Conservation (phyloP, 2,888 invertebrate species). For the Bembecia ichneumoniformis region DNA sequence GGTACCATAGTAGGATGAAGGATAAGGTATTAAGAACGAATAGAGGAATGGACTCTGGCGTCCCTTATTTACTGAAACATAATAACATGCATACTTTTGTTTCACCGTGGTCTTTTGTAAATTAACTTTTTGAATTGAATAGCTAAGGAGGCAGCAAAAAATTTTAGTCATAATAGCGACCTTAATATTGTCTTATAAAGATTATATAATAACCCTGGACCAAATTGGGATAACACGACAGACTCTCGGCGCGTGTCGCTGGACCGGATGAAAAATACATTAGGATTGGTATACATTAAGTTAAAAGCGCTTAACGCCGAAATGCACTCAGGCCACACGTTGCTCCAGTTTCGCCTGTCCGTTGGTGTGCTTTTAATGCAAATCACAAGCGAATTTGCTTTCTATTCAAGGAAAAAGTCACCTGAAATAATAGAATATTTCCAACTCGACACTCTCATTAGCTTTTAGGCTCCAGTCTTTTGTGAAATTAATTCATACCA, state of each 20-base stretch:
- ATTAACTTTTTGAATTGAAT: no score
- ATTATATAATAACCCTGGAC: neutral
- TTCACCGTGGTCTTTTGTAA: no score
- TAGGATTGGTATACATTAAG: conserved; percentile 23
- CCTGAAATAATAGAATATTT: neutral
- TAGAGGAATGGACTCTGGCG: no score
- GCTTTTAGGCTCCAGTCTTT: no score
- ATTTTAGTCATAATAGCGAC: no score
- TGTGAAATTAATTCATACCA: no score
- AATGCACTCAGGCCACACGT: conserved; percentile 38
- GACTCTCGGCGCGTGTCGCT: neutral
- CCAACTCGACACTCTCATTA: neutral
- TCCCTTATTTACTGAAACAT: no score
- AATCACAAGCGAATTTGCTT: conserved; percentile 21
- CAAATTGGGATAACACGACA: neutral
- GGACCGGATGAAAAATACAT: conserved; percentile 8
- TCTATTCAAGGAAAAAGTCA: neutral
- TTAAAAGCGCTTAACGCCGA: conserved; percentile 35
- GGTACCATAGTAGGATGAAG: no score
- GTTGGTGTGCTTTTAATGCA: conserved; percentile 35
- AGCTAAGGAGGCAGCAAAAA: no score
- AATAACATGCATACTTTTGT: no score
- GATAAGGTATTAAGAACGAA: no score
- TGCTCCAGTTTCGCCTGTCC: conserved; percentile 28
- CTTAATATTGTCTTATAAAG: no score